These are phyloP conservation scores for Dendrolimus houi DNA, from an alignment of 2,888 invertebrate species.

Conservation along the genomic window DNA sequence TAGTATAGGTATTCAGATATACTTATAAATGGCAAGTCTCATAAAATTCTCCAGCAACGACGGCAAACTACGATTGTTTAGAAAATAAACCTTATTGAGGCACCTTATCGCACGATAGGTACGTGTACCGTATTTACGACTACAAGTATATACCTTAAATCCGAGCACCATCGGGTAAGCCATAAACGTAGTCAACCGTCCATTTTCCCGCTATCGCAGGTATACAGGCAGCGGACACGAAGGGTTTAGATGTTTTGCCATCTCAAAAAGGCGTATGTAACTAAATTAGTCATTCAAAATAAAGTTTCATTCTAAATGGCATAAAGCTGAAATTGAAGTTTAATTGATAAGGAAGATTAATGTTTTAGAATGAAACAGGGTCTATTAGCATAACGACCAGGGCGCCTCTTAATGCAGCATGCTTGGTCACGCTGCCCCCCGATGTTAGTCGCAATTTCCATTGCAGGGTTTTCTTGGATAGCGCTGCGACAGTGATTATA, in stretches of 20 bases:
- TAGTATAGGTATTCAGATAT: no score
- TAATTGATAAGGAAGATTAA: constrained; percentile 1
- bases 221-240: constrained; percentile 61
- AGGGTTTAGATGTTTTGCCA: constrained; percentile 28
- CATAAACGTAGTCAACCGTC: constrained; percentile 74
- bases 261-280: constrained; percentile 18
- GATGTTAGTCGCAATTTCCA: constrained; percentile 69
- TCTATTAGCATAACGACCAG: constrained; percentile 71
- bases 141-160: constrained; percentile 59
- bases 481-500: constrained; percentile 28
- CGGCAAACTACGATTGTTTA: constrained; percentile 39
- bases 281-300: no score
- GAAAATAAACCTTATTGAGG: constrained; percentile 60
- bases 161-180: constrained; percentile 57
- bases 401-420: constrained; percentile 72
- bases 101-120: constrained; percentile 47
- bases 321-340: no score
- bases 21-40: constrained; percentile 5
- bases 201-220: constrained; percentile 68
- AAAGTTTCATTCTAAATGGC: no score
- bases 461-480: constrained; percentile 56
- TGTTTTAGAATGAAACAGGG: constrained; percentile 19
- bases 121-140: constrained; percentile 55
- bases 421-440: constrained; percentile 73
- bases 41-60: constrained; percentile 33